Conservation (phyloP, 2,888 invertebrate genomes). For the Hydroisotoma schaefferi region DNA sequence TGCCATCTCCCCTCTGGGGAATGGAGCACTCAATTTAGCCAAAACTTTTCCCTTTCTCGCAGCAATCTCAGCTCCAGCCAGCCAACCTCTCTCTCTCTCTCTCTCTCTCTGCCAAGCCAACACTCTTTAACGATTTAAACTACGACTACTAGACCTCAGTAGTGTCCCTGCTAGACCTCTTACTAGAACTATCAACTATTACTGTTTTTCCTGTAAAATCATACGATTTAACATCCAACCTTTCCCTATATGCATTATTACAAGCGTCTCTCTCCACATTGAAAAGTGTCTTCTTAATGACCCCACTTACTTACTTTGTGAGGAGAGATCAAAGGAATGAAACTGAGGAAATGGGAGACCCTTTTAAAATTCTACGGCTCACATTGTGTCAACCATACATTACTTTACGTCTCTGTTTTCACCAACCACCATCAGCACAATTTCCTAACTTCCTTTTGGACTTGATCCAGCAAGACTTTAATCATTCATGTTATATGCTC, state of each 20-base stretch:
- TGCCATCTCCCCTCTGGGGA: slow-evolving; percentile 43
- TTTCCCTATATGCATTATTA: neutral
- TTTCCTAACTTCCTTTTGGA: neutral
- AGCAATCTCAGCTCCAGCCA: slow-evolving; percentile 15
- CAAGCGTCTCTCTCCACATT: slow-evolving; percentile 12
- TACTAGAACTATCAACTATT: too few species aligned
- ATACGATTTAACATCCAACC: neutral
- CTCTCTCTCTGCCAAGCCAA: too few species aligned
- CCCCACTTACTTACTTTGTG: slow-evolving; percentile 43
- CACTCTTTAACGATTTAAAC: too few species aligned
- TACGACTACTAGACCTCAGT: too few species aligned
- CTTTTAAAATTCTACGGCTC: slow-evolving; percentile 47
- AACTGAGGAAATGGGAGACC: slow-evolving; percentile 41
- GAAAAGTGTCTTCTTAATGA: slow-evolving; percentile 47
- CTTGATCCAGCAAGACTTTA: neutral
- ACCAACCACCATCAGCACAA: neutral
- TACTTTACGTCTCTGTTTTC: slow-evolving; percentile 7
- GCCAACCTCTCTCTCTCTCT: too few species aligned
- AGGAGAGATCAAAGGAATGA: slow-evolving; percentile 47
- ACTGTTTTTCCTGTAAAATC: too few species aligned
- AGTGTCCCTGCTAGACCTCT: too few species aligned
- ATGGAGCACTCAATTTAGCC: slow-evolving; percentile 37
- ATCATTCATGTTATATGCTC: too few species aligned
- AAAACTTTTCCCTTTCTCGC: slow-evolving; percentile 29
- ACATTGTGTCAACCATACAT: slow-evolving; percentile 33